Percentiles rank a stretch among this genome's conserved stretches.
Conservation (phyloP, 1,140 invertebrate species). For the Trinorchestia longiramus region DNA sequence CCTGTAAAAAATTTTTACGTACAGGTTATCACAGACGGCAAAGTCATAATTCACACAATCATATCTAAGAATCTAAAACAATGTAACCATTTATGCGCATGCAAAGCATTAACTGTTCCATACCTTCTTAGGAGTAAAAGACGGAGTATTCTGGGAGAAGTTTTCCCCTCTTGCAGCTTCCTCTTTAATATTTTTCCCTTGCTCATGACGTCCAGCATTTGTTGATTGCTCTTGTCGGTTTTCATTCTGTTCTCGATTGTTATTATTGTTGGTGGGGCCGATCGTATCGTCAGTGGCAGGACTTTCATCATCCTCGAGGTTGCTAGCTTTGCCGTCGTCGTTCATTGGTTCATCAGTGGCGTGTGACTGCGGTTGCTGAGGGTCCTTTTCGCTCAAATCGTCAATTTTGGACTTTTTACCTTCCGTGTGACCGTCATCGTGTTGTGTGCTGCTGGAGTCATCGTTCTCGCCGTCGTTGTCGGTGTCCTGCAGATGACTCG, state of each 20-base stretch:
- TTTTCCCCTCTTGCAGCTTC: slow-evolving; percentile 17
- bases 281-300: neutral
- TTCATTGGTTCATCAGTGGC: neutral
- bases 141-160: neutral
- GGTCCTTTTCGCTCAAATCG: neutral
- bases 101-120: neutral
- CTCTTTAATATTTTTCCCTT: neutral
- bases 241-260: slow-evolving; percentile 17
- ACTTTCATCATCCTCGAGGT: neutral
- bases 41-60: neutral
- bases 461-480: slow-evolving; percentile 69
- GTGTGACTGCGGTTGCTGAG: neutral
- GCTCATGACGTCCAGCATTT: neutral
- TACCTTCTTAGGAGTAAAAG: slow-evolving; percentile 35
- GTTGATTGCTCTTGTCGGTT: neutral
- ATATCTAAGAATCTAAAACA: neutral
- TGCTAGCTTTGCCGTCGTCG: neutral
- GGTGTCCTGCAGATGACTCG: slow-evolving; percentile 87
- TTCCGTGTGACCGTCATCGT: neutral
- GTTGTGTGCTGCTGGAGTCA: slow-evolving; percentile 50
- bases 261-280: slow-evolving; percentile 2
- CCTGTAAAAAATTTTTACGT: neutral
- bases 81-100: neutral
- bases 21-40: neutral
- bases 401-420: neutral